phyloP scores from a whole-genome alignment of 2,888 invertebrate species.

The Pristionchus japonicus region DNA sequence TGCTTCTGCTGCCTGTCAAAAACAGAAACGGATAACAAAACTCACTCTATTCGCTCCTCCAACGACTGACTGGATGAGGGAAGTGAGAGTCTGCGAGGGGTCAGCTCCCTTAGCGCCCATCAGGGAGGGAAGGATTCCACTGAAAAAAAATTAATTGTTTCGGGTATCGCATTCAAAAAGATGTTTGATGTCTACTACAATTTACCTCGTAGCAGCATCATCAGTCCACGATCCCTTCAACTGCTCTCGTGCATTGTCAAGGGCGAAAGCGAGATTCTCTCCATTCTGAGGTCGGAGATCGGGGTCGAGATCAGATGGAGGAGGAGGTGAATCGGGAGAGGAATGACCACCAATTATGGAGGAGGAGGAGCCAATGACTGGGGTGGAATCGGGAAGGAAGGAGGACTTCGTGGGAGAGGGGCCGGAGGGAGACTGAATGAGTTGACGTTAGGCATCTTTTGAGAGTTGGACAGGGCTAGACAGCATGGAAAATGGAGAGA shows the following conservation, averaged over 20 bases:
- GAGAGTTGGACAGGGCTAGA: neutral
- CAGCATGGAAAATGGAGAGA: neutral
- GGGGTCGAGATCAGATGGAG: constrained; percentile 36
- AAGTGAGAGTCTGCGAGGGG: constrained; percentile 38
- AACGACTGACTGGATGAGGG: constrained; percentile 43
- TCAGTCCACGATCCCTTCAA: constrained; percentile 43
- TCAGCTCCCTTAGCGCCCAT: constrained; percentile 58
- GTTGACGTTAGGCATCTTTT: neutral
- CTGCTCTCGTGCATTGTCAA: constrained; percentile 9
- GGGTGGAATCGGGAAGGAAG: constrained; percentile 8
- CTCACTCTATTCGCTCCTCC: constrained; percentile 47
- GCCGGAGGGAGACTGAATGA: neutral
- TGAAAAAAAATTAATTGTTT: neutral
- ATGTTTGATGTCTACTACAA: too few relatives aligned
- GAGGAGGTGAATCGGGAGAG: neutral
- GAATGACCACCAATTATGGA: neutral
- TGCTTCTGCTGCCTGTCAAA: too few relatives aligned
- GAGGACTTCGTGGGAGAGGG: neutral
- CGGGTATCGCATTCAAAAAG: neutral
- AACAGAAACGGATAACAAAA: too few relatives aligned
- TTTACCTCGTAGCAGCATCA: neutral
- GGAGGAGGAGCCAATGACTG: constrained; percentile 5
- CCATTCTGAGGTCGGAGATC: neutral
- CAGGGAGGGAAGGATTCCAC: constrained; percentile 54
- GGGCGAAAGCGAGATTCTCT: constrained; percentile 18